These are phyloP conservation scores for Drosophila arizonae DNA, from an alignment of 1,140 invertebrate genomes.

Conservation along the genomic window DNA sequence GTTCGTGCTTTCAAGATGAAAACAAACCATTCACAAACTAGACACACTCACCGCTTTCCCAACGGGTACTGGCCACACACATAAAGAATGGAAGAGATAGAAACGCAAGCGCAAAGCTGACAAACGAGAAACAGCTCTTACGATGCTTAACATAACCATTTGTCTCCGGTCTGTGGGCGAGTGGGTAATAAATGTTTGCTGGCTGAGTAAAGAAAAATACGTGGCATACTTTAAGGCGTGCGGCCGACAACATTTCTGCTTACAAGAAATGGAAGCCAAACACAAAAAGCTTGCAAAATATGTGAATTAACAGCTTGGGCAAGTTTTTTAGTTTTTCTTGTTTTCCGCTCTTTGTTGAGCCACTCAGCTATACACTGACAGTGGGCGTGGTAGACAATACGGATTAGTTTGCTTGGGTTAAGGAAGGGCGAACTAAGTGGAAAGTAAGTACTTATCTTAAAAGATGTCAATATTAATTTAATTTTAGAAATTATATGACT, in stretches of 20 bases:
- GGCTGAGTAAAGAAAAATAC: conserved; percentile 38
- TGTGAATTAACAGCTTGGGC: neutral
- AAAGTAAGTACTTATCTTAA: too few relatives aligned
- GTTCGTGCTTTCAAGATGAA: too few relatives aligned
- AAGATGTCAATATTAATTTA: too few relatives aligned
- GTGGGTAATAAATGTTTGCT: conserved; percentile 46
- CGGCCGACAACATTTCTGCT: conserved; percentile 44
- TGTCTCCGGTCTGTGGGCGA: conserved; percentile 27
- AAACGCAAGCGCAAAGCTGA: conserved; percentile 1
- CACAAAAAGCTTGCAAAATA: neutral
- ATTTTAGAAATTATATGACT: too few relatives aligned
- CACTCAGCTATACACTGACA: too few relatives aligned
- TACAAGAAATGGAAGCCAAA: conserved; percentile 7
- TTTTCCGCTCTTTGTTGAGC: too few relatives aligned
- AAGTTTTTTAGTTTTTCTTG: too few relatives aligned
- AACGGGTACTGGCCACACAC: neutral
- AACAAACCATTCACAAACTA: neutral
- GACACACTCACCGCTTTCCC: neutral
- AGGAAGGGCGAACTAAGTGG: too few relatives aligned
- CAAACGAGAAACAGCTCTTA: conserved; percentile 46
- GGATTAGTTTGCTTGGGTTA: too few relatives aligned
- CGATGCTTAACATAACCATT: conserved; percentile 45
- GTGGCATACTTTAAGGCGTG: conserved; percentile 42
- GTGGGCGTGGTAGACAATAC: too few relatives aligned
- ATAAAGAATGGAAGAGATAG: neutral